Conservation (phyloP, 2,888 invertebrate species). For the Xylocampa areola region DNA sequence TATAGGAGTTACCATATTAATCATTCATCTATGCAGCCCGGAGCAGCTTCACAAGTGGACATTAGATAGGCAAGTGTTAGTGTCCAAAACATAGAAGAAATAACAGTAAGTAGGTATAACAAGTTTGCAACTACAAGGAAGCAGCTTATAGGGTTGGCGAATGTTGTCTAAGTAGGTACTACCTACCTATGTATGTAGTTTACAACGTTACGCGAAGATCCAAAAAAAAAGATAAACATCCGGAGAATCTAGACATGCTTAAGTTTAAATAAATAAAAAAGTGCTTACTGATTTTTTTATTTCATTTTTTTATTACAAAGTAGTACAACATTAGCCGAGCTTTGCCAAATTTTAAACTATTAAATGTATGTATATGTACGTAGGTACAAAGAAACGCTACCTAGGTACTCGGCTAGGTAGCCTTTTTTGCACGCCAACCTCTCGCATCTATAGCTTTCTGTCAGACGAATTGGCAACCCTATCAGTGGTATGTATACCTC, state of each 20-base stretch:
- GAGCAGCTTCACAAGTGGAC: slow-evolving; percentile 49
- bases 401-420: neutral
- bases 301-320: slow-evolving; percentile 8
- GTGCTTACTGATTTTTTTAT: slow-evolving; percentile 21
- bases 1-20: slow-evolving; percentile 47
- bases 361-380: neutral
- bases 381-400: neutral
- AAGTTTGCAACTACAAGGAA: slow-evolving; percentile 34
- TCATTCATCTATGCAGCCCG: slow-evolving; percentile 48
- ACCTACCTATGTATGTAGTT: too few relatives aligned
- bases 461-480: slow-evolving; percentile 36
- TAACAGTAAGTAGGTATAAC: slow-evolving; percentile 60
- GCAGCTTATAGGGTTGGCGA: slow-evolving; percentile 39
- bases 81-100: slow-evolving; percentile 59
- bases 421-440: slow-evolving; percentile 16
- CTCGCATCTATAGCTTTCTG: slow-evolving; percentile 1
- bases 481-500: slow-evolving; percentile 35
- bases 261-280: slow-evolving; percentile 9
- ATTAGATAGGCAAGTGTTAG: slow-evolving; percentile 49
- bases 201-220: slow-evolving; percentile 3
- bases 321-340: slow-evolving; percentile 20
- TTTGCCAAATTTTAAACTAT: slow-evolving; percentile 11
- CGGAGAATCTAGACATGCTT: slow-evolving; percentile 2
- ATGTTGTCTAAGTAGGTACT: neutral
- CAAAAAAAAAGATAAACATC: slow-evolving; percentile 5